Percentiles rank a stretch among this genome's conserved stretches.
Conservation (phyloP, 2,888 invertebrate genomes). For the Cristatella mucedo region DNA sequence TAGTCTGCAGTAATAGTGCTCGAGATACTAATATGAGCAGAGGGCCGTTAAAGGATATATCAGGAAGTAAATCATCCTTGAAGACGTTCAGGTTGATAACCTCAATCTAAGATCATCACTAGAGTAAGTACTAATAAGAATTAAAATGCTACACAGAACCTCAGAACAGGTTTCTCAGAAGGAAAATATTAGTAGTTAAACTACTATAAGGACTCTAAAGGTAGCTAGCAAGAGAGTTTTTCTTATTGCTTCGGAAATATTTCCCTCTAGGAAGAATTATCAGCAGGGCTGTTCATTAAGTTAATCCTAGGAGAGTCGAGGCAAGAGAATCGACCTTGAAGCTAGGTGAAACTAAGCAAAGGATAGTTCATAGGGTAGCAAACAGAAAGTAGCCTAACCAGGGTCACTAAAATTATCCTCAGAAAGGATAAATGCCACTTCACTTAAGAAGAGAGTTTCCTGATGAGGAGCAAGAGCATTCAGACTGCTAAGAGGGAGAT, state of each 20-base stretch:
- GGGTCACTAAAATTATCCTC: slow-evolving; percentile 43
- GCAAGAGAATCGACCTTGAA: neutral
- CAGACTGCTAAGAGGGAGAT: too few species aligned
- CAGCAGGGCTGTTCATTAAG: slow-evolving; percentile 48
- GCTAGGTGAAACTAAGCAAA: neutral
- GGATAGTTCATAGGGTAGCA: neutral
- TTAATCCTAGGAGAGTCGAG: slow-evolving; percentile 33
- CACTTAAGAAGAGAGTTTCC: slow-evolving; percentile 42
- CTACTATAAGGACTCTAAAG: slow-evolving; percentile 11
- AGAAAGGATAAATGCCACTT: slow-evolving; percentile 36
- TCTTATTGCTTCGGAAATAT: slow-evolving; percentile 39
- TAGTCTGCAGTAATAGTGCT: slow-evolving; percentile 7
- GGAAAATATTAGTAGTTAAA: slow-evolving; percentile 46
- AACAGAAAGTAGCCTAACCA: slow-evolving; percentile 28
- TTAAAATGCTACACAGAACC: slow-evolving; percentile 58
- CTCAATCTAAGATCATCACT: slow-evolving; percentile 52
- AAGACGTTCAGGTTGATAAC: slow-evolving; percentile 53
- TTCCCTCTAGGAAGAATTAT: slow-evolving; percentile 46
- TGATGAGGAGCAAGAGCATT: slow-evolving; percentile 11
- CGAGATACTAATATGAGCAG: slow-evolving; percentile 45
- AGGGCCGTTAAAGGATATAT: slow-evolving; percentile 54
- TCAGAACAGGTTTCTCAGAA: slow-evolving; percentile 46
- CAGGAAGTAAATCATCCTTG: slow-evolving; percentile 52
- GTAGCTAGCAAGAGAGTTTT: slow-evolving; percentile 34
- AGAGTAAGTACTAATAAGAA: slow-evolving; percentile 51